Evolutionary conservation across 1,140 invertebrate species (phyloP), one percentile per base, ranked within the genome.

Genomic region (Uloborus diversus): DNA sequence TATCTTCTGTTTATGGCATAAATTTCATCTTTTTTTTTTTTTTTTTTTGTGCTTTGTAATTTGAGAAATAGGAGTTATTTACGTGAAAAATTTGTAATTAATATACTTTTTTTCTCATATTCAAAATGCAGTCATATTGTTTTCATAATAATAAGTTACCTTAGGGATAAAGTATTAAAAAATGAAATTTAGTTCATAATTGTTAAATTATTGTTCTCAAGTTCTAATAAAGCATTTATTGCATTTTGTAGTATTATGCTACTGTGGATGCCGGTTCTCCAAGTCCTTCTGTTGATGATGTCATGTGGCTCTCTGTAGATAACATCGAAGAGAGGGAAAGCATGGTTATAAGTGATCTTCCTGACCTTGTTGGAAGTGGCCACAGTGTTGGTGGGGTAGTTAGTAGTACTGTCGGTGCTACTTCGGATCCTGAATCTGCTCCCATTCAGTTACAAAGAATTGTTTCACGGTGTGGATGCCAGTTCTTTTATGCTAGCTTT

Each of bases 401-500:
- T 1, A 95, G 94, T 75, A 92, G 95, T 86, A 96, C 94, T 0
- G 96, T 97, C 1, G 95, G 95, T 7, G 90, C 91, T n/a, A 90
- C 90, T 11, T 78, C 79, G 3, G 30, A 82, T 81, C 68, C 75
- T 2, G 61, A 65, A 25, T 71, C 73, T 23, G 62, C 69, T 68
- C 79, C 83, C 20, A 83, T 87, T n/a, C 90, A 99, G 88, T 87
- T 99, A 4, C 97, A 99, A 89, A 89, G 97, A 57, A 98, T 99
- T 81, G 96, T 98, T 14, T 98, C 96, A 0, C 89, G 97, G 5
- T 99, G 98, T 88, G 94, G 94, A 85, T 99, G 97, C 87, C 96
- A 99, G 87, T 97, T 99, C 87, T 98, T 96, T 86, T 99, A 98
- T 86, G 96, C 95, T 35, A 94, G 94, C 69, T 99, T 98, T 85